These are phyloP conservation scores for Seira ritae DNA, from an alignment of 2,888 invertebrate species.

Conservation along the genomic window DNA sequence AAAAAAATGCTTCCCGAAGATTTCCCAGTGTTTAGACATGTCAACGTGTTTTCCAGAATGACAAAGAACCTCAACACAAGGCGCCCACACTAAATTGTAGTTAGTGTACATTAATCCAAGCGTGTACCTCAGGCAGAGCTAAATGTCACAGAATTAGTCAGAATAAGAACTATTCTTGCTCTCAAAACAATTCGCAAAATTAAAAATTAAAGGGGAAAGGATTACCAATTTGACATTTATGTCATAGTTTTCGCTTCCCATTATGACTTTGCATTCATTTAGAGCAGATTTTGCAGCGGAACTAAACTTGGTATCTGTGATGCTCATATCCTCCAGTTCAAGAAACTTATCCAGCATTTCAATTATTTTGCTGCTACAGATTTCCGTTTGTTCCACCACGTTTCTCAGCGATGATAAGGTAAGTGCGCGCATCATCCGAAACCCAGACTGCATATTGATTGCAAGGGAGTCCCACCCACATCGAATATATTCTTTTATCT, in stretches of 20 bases:
- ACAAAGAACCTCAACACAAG: slow-evolving; percentile 59
- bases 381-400: neutral
- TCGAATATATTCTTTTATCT: slow-evolving; percentile 23
- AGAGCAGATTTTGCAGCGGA: slow-evolving; percentile 59
- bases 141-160: neutral
- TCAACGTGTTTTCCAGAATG: slow-evolving; percentile 62
- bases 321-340: slow-evolving; percentile 61
- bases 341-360: slow-evolving; percentile 67
- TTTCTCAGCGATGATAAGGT: slow-evolving; percentile 51
- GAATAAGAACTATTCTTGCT: neutral
- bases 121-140: slow-evolving; percentile 64
- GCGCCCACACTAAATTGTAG: slow-evolving; percentile 62
- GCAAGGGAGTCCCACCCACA: slow-evolving; percentile 27
- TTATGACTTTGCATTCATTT: slow-evolving; percentile 65
- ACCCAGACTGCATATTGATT: slow-evolving; percentile 57
- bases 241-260: slow-evolving; percentile 58
- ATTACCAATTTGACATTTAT: slow-evolving; percentile 50
- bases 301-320: slow-evolving; percentile 59
- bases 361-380: slow-evolving; percentile 40
- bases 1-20: slow-evolving; percentile 60
- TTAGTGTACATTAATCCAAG: slow-evolving; percentile 68
- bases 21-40: slow-evolving; percentile 51
- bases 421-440: slow-evolving; percentile 59
- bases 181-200: neutral
- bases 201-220: neutral